Percentiles rank a stretch among this genome's conserved stretches.
phyloP scores from a whole-genome alignment of 2,113 vertebrate genomes.

The Apodemus speciosus region DNA sequence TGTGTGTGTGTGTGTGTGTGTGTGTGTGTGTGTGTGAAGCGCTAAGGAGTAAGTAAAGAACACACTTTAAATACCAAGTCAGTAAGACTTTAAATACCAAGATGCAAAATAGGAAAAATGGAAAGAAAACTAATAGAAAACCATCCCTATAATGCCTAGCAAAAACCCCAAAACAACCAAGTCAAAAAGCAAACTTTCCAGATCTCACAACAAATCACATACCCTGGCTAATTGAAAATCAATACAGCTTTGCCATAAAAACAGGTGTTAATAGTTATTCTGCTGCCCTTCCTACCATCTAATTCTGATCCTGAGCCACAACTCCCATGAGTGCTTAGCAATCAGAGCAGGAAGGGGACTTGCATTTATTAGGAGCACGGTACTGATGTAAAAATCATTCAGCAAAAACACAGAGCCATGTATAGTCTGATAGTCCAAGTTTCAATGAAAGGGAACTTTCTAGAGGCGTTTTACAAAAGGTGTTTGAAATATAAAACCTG shows the following conservation, averaged over 20 bases:
- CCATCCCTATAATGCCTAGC: slow-evolving; percentile 36
- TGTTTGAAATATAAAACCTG: slow-evolving; percentile 61
- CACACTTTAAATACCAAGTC: slow-evolving; percentile 33
- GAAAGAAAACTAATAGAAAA: neutral
- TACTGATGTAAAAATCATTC: neutral
- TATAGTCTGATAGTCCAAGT: neutral
- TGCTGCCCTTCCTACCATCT: neutral
- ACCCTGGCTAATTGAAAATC: slow-evolving; percentile 20
- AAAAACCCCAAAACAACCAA: neutral
- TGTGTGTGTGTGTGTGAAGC: fast-evolving
- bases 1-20: no score
- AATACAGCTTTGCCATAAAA: slow-evolving; percentile 23
- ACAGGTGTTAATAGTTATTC: neutral
- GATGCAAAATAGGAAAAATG: slow-evolving; percentile 36
- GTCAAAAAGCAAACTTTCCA: neutral
- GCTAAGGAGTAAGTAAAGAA: no score
- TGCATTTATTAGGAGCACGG: neutral
- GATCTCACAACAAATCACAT: neutral
- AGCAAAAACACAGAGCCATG: neutral
- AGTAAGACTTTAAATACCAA: neutral
- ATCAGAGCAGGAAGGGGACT: neutral
- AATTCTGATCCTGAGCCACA: neutral
- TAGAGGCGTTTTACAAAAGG: slow-evolving; percentile 65
- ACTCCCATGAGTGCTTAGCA: neutral
- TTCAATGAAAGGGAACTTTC: slow-evolving; percentile 43